Base-by-base conservation (phyloP, 2,113 vertebrate genomes). In the Tragelaphus strepsiceros region DNA sequence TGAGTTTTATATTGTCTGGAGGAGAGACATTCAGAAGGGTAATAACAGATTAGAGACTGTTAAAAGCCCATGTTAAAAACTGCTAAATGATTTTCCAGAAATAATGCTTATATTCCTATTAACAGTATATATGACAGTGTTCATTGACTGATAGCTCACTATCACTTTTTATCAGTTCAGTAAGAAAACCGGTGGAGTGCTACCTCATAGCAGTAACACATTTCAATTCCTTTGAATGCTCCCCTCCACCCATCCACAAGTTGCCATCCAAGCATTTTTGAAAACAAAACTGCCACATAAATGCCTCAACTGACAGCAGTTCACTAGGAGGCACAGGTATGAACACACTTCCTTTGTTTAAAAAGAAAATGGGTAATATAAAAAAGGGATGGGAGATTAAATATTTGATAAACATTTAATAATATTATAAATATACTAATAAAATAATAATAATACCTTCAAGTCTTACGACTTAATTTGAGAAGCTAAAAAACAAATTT, bases 51-150 rank as follows among this genome's bases (percentile, higher is more conserved):
- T 28, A 91, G 49, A 86, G 58, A 35, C 15, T 88, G 22, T 54
- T 89, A 96, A 46, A 32, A 21, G 26, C 14, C 14, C 32, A 84
- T 35, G 53, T 53, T 88, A 90, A 94, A 35, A 84, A 85, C 54
- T 91, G 94, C 58, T 90, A 86, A 87, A 88, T 61, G 56, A 78
- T 39, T 88, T 93, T 90, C 83, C 32, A 88, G 43, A 96, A 97
- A 81, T 83, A 53, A 10, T 64, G 11, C 21, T 80, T 61, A 78
- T 24, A 64, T 62, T 64, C 62, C 62, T 88, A 84, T 9, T 61
- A 67, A 64, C n/a, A 96, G 56, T 74, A 74, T 54, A 32, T 22
- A 91, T 35, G 24, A 83, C 13, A 91, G 74, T 84, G 15, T 49
- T 64, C 26, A 82, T 3, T 74, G 86, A 61, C 32, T 30, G 19